These are phyloP conservation scores for Andrena fulva DNA, from an alignment of 2,888 invertebrate species.

Conservation along the genomic window DNA sequence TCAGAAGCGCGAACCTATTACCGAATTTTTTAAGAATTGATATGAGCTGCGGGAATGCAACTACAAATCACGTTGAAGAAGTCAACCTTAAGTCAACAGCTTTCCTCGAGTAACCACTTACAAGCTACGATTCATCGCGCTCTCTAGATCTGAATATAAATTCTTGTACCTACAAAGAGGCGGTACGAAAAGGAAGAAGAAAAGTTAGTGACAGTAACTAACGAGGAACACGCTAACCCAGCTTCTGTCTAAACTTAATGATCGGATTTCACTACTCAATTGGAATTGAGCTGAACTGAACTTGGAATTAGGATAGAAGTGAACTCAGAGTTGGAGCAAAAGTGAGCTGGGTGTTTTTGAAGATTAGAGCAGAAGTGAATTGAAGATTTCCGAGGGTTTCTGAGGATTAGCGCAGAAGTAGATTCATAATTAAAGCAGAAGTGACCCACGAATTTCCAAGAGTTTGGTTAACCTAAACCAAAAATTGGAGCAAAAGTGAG, in stretches of 20 bases:
- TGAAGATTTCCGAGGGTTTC: too few species aligned
- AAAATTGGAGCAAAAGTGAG: too few species aligned
- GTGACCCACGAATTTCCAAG: too few species aligned
- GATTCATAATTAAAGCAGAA: too few species aligned
- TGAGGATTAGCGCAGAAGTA: too few species aligned
- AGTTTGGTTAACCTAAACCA: too few species aligned
- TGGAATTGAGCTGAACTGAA: too few species aligned
- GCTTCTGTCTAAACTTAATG: neutral
- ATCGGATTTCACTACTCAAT: neutral
- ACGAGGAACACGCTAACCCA: neutral
- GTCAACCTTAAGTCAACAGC: neutral
- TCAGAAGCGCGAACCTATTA: neutral
- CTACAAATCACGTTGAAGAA: neutral
- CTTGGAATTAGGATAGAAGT: too few species aligned
- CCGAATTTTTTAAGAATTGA: neutral
- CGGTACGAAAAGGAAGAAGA: neutral
- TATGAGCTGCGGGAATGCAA: neutral
- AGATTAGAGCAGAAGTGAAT: too few species aligned
- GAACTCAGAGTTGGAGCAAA: too few species aligned
- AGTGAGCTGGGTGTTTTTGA: too few species aligned
- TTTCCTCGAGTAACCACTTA: conserved; percentile 18
- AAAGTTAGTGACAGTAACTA: neutral
- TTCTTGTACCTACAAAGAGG: neutral
- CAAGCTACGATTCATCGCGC: conserved; percentile 19
- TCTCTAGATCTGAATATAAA: neutral